A percentile compares a stretch with the other conserved stretches of the same genome.
Evolutionary conservation across 2,888 invertebrate genomes (phyloP).

Genomic region (Cheilosia vernalis): DNA sequence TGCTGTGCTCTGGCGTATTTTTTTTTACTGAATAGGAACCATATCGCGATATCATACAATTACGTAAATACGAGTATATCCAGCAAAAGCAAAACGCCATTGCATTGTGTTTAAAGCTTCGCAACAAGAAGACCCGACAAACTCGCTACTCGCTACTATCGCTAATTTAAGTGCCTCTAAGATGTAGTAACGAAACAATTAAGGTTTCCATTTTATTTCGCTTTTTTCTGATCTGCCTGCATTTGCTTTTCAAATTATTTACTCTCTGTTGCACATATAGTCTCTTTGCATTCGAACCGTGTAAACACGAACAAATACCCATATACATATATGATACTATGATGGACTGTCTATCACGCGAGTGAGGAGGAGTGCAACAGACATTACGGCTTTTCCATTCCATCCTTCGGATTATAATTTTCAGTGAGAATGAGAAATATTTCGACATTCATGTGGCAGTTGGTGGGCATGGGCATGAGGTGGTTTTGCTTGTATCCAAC

Average conservation of each 20-base stretch:
- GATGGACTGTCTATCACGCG: slow-evolving; percentile 38
- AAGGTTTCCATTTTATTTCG: slow-evolving; percentile 31
- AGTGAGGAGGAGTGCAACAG: background rate
- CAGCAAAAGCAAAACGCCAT: slow-evolving; percentile 3
- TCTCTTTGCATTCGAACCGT: slow-evolving; percentile 57
- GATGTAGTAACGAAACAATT: slow-evolving; percentile 71
- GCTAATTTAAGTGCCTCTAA: slow-evolving; percentile 67
- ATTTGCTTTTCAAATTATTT: slow-evolving; percentile 71
- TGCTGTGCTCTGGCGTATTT: background rate
- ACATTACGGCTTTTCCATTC: slow-evolving; percentile 2
- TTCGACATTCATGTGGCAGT: slow-evolving; percentile 24
- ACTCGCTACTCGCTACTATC: background rate
- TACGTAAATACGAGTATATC: slow-evolving; percentile 48
- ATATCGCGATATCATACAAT: slow-evolving; percentile 62
- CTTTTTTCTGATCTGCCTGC: slow-evolving; percentile 21
- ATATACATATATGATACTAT: background rate
- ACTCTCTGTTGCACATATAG: slow-evolving; percentile 61
- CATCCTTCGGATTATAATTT: slow-evolving; percentile 33
- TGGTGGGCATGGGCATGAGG: slow-evolving; percentile 4
- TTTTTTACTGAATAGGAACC: slow-evolving; percentile 51
- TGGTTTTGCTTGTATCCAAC: background rate
- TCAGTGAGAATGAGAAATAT: slow-evolving; percentile 1
- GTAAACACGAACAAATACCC: slow-evolving; percentile 66
- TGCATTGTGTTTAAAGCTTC: slow-evolving; percentile 38
- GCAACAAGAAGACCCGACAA: background rate